Conservation (phyloP, 2,113 vertebrate species). For the Petromus typicus region DNA sequence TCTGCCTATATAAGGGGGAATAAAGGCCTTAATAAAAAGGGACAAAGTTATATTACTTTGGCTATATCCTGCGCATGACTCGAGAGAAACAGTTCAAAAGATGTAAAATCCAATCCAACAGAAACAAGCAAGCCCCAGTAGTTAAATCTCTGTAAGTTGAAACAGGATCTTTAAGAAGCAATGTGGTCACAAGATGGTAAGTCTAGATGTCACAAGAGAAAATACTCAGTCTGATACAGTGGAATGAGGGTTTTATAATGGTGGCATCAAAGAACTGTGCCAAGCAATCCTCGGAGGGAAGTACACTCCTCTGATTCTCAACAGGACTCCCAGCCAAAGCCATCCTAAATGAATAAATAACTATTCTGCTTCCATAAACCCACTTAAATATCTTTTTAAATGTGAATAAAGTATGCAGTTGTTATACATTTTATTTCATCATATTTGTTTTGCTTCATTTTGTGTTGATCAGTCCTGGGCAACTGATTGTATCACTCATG, state of each 20-base stretch:
- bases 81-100: conserved; percentile 56
- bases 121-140: conserved; percentile 61
- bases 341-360: conserved; percentile 9
- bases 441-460: conserved; percentile 50
- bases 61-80: conserved; percentile 62
- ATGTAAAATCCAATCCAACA: conserved; percentile 47
- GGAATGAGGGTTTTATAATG: conserved; percentile 28
- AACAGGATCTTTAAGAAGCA: conserved; percentile 62
- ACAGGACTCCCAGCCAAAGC: conserved; percentile 1
- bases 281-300: neutral
- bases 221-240: neutral
- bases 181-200: neutral
- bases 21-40: conserved; percentile 63
- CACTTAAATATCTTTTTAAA: neutral
- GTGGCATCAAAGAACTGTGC: neutral
- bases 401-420: neutral
- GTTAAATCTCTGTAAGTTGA: conserved; percentile 47
- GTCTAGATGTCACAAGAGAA: neutral
- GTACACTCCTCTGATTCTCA: neutral
- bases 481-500: conserved; percentile 18
- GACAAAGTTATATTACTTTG: conserved; percentile 63
- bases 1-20: conserved; percentile 33
- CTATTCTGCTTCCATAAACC: neutral
- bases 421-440: neutral
- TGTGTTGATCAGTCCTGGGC: conserved; percentile 24